These are phyloP conservation scores for Drosophila antonietae DNA, from an alignment of 2,888 invertebrate species.

Conservation along the genomic window DNA sequence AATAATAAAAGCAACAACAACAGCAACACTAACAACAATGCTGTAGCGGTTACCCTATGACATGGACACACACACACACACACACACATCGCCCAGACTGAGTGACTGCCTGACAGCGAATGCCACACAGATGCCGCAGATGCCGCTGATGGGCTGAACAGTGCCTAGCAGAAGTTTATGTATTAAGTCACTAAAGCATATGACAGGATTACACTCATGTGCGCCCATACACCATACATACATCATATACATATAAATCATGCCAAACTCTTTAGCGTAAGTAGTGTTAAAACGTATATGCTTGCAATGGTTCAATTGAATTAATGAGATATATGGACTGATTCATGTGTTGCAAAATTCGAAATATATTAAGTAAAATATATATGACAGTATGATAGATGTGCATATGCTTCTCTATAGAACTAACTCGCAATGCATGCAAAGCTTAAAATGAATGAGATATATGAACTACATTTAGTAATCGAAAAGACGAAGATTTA, in stretches of 20 bases:
- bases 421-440: background rate
- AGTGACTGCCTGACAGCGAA: slow-evolving; percentile 21
- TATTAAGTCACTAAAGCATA: slow-evolving; percentile 74
- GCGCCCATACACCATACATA: slow-evolving; percentile 38
- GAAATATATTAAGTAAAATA: background rate
- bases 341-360: background rate
- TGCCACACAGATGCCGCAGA: slow-evolving; percentile 37
- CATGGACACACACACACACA: slow-evolving; percentile 40
- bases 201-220: slow-evolving; percentile 72
- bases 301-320: background rate
- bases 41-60: slow-evolving; percentile 54
- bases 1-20: background rate
- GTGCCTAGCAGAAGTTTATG: slow-evolving; percentile 50
- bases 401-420: background rate
- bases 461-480: too few species aligned
- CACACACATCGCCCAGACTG: slow-evolving; percentile 51
- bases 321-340: background rate
- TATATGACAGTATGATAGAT: too few species aligned
- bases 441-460: background rate
- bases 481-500: too few species aligned
- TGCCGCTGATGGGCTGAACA: slow-evolving; percentile 24
- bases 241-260: slow-evolving; percentile 62
- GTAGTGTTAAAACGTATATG: slow-evolving; percentile 17
- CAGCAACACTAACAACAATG: slow-evolving; percentile 28
- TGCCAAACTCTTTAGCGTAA: slow-evolving; percentile 64